Conservation (phyloP, 2,113 vertebrate species). For the Seriola rivoliana region DNA sequence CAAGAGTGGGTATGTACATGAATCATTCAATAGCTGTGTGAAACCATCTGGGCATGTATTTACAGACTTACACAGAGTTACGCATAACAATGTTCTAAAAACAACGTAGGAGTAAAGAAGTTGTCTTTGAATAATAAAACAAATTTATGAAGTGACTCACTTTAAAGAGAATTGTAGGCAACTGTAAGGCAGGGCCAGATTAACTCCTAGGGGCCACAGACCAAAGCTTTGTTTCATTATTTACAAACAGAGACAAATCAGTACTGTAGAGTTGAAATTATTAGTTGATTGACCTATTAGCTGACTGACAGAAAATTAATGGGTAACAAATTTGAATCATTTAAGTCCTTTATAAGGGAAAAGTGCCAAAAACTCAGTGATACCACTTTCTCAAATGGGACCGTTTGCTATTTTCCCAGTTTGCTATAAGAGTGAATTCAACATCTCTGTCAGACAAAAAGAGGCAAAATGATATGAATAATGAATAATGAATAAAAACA, state of each 20-base stretch:
- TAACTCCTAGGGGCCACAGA: too few species aligned
- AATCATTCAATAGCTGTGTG: neutral
- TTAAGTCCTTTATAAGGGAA: too few species aligned
- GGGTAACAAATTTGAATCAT: neutral
- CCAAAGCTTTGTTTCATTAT: neutral
- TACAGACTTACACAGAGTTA: neutral
- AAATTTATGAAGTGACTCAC: neutral
- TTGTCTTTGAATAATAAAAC: neutral
- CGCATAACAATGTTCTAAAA: neutral
- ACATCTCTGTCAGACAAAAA: too few species aligned
- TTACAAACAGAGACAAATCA: neutral
- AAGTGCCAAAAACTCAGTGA: too few species aligned
- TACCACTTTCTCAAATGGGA: too few species aligned
- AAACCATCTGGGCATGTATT: neutral
- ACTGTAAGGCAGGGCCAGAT: neutral
- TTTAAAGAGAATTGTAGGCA: neutral
- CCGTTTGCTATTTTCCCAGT: too few species aligned
- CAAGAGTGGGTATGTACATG: slow-evolving; percentile 50
- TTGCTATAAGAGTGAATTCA: too few species aligned
- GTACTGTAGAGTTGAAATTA: neutral
- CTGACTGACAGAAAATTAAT: neutral
- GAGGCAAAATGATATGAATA: too few species aligned
- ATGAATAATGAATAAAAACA: too few species aligned
- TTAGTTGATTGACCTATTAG: neutral
- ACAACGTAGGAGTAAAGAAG: neutral